These are phyloP conservation scores for Andricus quercusramuli DNA, from an alignment of 2,888 invertebrate species.

Conservation along the genomic window DNA sequence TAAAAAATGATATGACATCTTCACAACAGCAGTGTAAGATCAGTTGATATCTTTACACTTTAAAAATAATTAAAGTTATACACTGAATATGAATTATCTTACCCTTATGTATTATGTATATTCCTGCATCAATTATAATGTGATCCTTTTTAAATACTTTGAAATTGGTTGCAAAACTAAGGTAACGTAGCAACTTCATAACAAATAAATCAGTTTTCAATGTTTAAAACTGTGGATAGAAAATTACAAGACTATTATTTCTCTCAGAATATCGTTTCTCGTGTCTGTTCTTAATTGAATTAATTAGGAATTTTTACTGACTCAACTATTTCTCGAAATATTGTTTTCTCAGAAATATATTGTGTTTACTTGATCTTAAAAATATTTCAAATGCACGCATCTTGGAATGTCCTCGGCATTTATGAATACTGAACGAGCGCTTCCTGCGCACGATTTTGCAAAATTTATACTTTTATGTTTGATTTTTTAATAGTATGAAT, in stretches of 20 bases:
- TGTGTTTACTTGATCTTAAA: constrained; percentile 12
- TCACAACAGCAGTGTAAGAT: neutral
- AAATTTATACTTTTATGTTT: constrained; percentile 1
- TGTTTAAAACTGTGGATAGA: too few relatives aligned
- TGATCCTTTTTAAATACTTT: neutral
- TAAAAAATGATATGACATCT: neutral
- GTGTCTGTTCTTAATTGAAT: neutral
- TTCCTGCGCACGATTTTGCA: neutral
- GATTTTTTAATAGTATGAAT: neutral
- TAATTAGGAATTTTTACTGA: neutral
- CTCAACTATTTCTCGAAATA: neutral
- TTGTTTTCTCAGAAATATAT: neutral
- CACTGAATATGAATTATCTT: neutral
- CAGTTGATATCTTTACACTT: neutral
- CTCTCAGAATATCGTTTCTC: too few relatives aligned
- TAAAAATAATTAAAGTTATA: neutral
- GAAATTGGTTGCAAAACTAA: neutral
- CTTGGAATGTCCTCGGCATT: constrained; percentile 3
- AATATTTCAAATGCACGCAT: neutral
- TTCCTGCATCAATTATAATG: neutral
- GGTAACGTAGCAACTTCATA: neutral
- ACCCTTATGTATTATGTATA: constrained; percentile 13
- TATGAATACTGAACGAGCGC: neutral
- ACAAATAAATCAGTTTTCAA: too few relatives aligned
- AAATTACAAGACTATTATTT: too few relatives aligned